Conservation (phyloP, 2,113 vertebrate species). For the Tupaia tana region DNA sequence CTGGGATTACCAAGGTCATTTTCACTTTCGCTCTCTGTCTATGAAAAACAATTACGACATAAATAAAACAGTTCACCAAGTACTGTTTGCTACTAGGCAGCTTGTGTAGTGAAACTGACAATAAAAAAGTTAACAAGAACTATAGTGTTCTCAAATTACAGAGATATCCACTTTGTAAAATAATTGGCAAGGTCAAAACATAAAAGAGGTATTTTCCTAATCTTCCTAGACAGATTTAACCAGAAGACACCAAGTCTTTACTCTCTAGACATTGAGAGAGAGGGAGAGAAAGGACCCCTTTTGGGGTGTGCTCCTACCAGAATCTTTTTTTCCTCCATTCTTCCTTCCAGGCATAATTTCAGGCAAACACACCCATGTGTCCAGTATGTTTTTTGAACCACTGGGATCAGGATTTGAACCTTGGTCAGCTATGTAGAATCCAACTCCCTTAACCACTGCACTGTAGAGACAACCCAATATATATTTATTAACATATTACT, state of each 20-base stretch:
- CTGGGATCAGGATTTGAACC: too few relatives aligned
- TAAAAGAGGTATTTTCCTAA: not conserved
- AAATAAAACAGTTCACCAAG: not conserved
- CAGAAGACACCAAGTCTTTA: not conserved
- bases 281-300: too few relatives aligned
- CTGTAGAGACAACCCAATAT: not conserved
- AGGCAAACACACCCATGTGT: too few relatives aligned
- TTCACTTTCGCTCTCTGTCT: not conserved
- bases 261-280: too few relatives aligned
- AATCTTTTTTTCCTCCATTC: too few relatives aligned
- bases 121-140: not conserved
- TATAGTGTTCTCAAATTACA: not conserved
- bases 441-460: too few relatives aligned
- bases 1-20: not conserved
- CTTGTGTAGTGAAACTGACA: not conserved
- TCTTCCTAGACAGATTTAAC: slow-evolving; percentile 58
- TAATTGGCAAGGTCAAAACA: not conserved
- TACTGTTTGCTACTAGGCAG: not conserved
- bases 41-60: not conserved
- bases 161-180: slow-evolving; percentile 30
- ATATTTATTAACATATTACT: not conserved
- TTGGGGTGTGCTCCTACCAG: too few relatives aligned
- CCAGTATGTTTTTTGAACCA: too few relatives aligned
- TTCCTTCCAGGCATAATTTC: too few relatives aligned
- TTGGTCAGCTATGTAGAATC: too few relatives aligned